Evolutionary conservation across 2,888 invertebrate genomes (phyloP).

Genomic region (Machimus atricapillus): DNA sequence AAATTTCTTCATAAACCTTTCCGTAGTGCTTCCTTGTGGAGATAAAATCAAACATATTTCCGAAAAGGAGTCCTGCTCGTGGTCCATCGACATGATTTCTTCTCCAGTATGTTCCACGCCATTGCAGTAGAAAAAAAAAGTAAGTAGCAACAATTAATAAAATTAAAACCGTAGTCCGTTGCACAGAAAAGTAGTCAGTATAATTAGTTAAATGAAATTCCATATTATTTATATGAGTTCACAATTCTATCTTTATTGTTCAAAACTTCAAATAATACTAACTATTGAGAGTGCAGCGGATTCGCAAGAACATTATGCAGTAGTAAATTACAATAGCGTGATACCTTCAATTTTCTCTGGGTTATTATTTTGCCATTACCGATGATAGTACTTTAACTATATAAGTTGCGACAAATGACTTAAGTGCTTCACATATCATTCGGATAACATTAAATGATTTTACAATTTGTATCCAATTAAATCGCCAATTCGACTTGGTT

Average conservation of each 20-base stretch:
- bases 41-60: constrained; percentile 40
- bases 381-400: neutral
- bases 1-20: constrained; percentile 41
- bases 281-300: neutral
- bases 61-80: constrained; percentile 3
- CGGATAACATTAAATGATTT: neutral
- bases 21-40: constrained; percentile 38
- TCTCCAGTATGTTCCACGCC: constrained; percentile 36
- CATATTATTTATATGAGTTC: neutral
- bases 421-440: neutral
- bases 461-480: neutral
- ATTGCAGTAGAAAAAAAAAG: constrained; percentile 11
- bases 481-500: neutral
- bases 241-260: neutral
- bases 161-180: neutral
- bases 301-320: neutral
- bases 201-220: neutral
- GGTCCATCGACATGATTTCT: constrained; percentile 36
- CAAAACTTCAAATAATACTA: neutral
- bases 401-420: neutral
- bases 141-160: neutral
- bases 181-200: neutral
- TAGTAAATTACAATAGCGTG: neutral
- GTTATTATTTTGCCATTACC: neutral
- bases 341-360: neutral